Percentiles rank a stretch among this genome's conserved stretches.
These are phyloP conservation scores for Contarinia nasturtii DNA, from an alignment of 1,140 invertebrate genomes.

Conservation along the genomic window DNA sequence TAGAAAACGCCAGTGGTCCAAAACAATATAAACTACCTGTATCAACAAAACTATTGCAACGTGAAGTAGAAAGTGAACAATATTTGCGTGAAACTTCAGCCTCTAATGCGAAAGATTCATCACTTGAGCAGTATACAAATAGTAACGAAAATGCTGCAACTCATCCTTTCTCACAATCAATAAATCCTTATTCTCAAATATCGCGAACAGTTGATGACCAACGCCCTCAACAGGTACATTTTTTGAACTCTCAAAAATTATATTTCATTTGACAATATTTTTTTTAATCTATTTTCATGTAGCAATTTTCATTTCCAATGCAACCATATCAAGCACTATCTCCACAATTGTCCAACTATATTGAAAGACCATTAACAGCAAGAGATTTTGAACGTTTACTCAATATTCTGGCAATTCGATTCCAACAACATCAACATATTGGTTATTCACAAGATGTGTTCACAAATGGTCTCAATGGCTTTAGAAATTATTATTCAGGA, in stretches of 20 bases:
- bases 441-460: not conserved
- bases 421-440: slow-evolving; percentile 27
- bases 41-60: slow-evolving; percentile 11
- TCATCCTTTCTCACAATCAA: no score
- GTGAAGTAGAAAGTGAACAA: slow-evolving; percentile 21
- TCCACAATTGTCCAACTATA: slow-evolving; percentile 12
- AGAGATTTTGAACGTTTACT: slow-evolving; percentile 34
- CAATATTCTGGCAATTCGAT: slow-evolving; percentile 31
- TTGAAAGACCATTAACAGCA: slow-evolving; percentile 18
- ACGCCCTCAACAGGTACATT: no score
- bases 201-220: no score
- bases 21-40: not conserved
- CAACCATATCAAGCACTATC: slow-evolving; percentile 19
- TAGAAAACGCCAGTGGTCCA: not conserved
- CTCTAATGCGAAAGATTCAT: no score
- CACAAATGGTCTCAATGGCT: not conserved
- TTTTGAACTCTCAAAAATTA: no score
- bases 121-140: no score
- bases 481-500: not conserved
- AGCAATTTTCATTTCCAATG: slow-evolving; percentile 20
- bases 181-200: no score
- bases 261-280: no score
- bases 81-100: slow-evolving; percentile 20
- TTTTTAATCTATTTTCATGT: no score
- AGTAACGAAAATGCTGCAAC: no score